Evolutionary conservation across 2,888 invertebrate species (phyloP).

Genomic region (Ferrisia virgata): DNA sequence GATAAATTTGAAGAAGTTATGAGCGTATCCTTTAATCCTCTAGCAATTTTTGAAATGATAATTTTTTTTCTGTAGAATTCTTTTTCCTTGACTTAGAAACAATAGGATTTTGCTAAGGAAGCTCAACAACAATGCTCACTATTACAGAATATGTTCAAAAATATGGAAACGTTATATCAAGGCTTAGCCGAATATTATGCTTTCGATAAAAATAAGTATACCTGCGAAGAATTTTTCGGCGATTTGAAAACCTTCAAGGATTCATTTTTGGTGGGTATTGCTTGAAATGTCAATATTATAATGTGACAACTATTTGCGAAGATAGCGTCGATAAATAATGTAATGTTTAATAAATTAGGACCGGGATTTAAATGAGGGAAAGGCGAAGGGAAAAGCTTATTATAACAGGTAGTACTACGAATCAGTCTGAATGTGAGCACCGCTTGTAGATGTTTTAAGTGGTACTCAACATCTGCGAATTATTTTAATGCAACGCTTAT

Average conservation of each 20-base stretch:
- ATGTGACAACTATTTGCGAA: neutral
- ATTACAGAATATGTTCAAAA: constrained; percentile 87
- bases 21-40: constrained; percentile 65
- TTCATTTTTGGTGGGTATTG: constrained; percentile 69
- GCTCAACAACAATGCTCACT: constrained; percentile 85
- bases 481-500: constrained; percentile 1
- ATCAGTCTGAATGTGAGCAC: constrained; percentile 24
- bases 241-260: constrained; percentile 95
- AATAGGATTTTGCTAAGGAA: constrained; percentile 68
- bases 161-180: constrained; percentile 82
- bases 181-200: constrained; percentile 85
- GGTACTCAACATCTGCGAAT: neutral
- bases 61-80: neutral
- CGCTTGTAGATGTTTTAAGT: constrained; percentile 37
- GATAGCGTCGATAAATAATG: neutral
- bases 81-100: constrained; percentile 49
- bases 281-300: neutral
- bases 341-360: constrained; percentile 39
- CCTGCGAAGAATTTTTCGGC: constrained; percentile 90
- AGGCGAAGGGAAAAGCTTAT: neutral
- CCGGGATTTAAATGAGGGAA: constrained; percentile 8
- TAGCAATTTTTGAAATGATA: neutral
- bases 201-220: constrained; percentile 90
- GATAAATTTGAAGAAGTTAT: constrained; percentile 84
- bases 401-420: constrained; percentile 10